Base-by-base conservation (phyloP, 2,888 invertebrate genomes). In the Pemphredon lugubris region DNA sequence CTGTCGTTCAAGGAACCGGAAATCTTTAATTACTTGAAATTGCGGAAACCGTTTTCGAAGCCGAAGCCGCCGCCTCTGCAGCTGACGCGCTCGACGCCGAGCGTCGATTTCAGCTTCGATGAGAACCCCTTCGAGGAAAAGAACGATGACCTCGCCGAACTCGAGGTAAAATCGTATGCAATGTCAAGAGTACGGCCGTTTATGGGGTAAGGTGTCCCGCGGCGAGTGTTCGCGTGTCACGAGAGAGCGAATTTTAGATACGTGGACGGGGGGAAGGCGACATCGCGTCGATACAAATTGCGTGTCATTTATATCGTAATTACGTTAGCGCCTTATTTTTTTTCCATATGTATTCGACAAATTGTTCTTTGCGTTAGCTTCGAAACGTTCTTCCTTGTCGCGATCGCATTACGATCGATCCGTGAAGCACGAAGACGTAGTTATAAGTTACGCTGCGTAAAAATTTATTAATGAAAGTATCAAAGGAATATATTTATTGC, bases 1-100 rank as follows among this genome's bases (percentile, higher is more conserved):
- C 90, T 97, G 9, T 96, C 96, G 6, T 97, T 97, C 90, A 93
- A 96, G 68, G 96, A 96, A 84, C 96, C 96, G 2, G 95, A 95
- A 90, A 94, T 95, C 50, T 91, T 93, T 71, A 90, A 91, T 16
- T 90, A 88, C 73, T 79, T 90, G 75, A 89, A 73, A 18, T 16
- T 66, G 30, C 75, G 64, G 23, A 79, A 69, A 9, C 71, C 78
- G 5, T 74, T 67, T 7, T 13, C 69, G 32, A 73, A 79, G 14
- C 55, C 75, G 40, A 77, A 73, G 30, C 80, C 82, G 3, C 63
- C 82, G 7, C 75, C 79, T 2, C 53, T 81, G 3, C 61, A 74
- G 45, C 39, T 75, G 7, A 20, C 63, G 1, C 74, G 68, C 45
- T 16, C 78, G 16, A 39, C 71, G 11, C 55, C 63, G 32, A 73